These are phyloP conservation scores for Cephus nigrinus DNA, from an alignment of 2,888 invertebrate species.

Conservation along the genomic window DNA sequence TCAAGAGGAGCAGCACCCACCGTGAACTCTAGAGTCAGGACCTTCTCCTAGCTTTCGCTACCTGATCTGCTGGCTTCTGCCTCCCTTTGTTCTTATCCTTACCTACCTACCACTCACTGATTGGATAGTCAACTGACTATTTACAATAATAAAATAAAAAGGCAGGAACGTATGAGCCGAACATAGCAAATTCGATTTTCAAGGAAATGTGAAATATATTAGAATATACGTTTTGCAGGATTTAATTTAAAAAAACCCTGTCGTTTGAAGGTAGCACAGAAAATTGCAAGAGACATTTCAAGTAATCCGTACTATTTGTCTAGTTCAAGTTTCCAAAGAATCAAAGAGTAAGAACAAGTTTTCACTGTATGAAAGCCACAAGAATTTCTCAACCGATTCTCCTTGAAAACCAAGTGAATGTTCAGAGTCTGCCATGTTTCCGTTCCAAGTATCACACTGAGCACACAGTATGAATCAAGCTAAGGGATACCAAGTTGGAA, in stretches of 20 bases:
- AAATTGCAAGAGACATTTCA: not conserved
- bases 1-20: conserved; percentile 4
- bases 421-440: not conserved
- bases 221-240: too few species aligned
- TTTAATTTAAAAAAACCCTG: too few species aligned
- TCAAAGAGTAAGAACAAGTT: not conserved
- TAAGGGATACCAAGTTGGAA: not conserved
- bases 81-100: too few species aligned
- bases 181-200: not conserved
- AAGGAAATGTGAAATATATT: too few species aligned
- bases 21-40: not conserved
- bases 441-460: not conserved
- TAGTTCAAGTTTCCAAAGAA: not conserved
- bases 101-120: not conserved
- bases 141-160: not conserved
- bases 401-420: not conserved
- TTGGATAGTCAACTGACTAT: not conserved
- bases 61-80: not conserved
- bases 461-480: not conserved
- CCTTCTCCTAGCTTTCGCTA: not conserved
- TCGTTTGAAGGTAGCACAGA: not conserved
- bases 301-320: not conserved
- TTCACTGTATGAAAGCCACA: not conserved
- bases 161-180: not conserved
- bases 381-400: not conserved